phyloP scores from a whole-genome alignment of 1,140 invertebrate species.

The Apolygus lucorum region DNA sequence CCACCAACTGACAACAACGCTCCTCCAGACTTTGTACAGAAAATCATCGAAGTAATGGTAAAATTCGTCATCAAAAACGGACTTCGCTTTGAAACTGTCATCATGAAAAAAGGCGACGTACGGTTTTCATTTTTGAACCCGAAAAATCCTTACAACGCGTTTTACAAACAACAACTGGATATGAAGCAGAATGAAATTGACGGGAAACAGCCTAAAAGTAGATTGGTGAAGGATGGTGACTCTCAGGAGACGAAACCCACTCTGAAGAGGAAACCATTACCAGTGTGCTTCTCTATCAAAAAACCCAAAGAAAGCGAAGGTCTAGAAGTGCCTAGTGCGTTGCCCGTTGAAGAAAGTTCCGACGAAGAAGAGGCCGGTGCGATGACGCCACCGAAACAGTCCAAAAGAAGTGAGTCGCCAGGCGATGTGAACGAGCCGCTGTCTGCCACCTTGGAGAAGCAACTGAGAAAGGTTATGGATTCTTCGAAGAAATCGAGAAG shows the following conservation, averaged over 20 bases:
- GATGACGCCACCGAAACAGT: background rate
- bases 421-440: background rate
- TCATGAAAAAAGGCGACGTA: conserved; percentile 61
- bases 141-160: conserved; percentile 8
- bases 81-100: conserved; percentile 79
- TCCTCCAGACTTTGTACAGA: conserved; percentile 68
- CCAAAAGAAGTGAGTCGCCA: conserved; percentile 15
- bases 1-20: background rate
- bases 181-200: background rate
- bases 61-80: conserved; percentile 92
- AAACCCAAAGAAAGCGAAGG: conserved; percentile 63
- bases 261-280: conserved; percentile 41
- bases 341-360: conserved; percentile 59
- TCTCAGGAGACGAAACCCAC: background rate
- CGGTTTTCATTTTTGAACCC: conserved; percentile 25
- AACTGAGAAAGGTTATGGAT: conserved; percentile 19
- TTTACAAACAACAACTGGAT: conserved; percentile 1
- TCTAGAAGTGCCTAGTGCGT: conserved; percentile 37
- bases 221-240: background rate
- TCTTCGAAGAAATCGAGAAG: conserved; percentile 34
- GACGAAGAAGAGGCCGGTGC: conserved; percentile 44
- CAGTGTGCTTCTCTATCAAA: conserved; percentile 73
- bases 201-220: background rate
- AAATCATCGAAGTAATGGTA: conserved; percentile 92
- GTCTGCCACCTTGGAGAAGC: conserved; percentile 29